Evolutionary conservation across 1,140 invertebrate species (phyloP).

Genomic region (Platorchestia sp.): DNA sequence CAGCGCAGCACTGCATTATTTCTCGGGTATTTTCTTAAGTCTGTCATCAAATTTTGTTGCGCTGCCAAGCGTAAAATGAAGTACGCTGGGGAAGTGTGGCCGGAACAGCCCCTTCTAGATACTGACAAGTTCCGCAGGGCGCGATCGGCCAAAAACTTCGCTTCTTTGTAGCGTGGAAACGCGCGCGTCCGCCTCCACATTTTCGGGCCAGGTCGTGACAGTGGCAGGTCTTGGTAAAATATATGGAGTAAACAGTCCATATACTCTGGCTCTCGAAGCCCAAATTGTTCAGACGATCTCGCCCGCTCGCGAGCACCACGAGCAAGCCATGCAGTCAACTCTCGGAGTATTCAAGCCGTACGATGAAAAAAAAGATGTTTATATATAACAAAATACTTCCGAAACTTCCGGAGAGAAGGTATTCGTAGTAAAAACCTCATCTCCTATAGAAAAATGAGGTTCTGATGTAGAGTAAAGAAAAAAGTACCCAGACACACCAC

Average conservation of each 20-base stretch:
- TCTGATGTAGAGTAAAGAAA: too few species aligned
- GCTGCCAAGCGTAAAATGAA: slow-evolving; percentile 52
- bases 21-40: slow-evolving; percentile 28
- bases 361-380: too few species aligned
- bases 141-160: slow-evolving; percentile 35
- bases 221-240: neutral
- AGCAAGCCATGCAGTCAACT: too few species aligned
- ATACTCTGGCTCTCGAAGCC: neutral
- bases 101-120: slow-evolving; percentile 39
- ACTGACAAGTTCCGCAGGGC: slow-evolving; percentile 39
- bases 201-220: slow-evolving; percentile 6
- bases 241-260: neutral
- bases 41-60: slow-evolving; percentile 40
- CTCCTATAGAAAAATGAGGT: too few species aligned
- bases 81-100: neutral
- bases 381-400: too few species aligned
- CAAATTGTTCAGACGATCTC: neutral
- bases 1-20: slow-evolving; percentile 18
- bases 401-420: too few species aligned
- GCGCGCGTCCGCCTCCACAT: neutral
- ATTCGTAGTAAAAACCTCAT: too few species aligned
- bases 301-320: too few species aligned
- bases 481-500: too few species aligned
- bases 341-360: too few species aligned
- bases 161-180: slow-evolving; percentile 28